Conservation (phyloP, 2,797 vertebrate genomes). For the Alauda arvensis region DNA sequence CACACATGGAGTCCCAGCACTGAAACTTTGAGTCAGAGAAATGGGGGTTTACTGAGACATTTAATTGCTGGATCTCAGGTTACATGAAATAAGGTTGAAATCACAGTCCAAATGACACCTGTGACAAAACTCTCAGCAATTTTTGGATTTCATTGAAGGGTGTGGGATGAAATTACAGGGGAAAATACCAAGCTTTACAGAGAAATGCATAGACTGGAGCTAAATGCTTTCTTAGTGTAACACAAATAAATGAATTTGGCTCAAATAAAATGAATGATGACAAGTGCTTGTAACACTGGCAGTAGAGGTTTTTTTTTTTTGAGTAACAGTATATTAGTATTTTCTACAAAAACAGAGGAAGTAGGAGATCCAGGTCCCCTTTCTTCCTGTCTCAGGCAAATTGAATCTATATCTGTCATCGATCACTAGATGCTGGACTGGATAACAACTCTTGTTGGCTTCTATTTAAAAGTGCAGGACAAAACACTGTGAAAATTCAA, state of each 20-base stretch:
- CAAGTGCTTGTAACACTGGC: not conserved
- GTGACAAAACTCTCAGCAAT: slow-evolving; percentile 12
- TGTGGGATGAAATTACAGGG: slow-evolving; percentile 7
- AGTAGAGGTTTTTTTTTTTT: not conserved
- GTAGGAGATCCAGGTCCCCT: not conserved
- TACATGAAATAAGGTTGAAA: slow-evolving; percentile 3
- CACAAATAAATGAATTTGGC: slow-evolving; percentile 35
- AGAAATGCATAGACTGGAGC: not conserved
- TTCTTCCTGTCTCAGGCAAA: slow-evolving; percentile 27
- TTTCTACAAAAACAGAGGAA: slow-evolving; percentile 12
- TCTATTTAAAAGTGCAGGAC: not conserved
- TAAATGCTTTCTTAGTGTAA: slow-evolving; percentile 18
- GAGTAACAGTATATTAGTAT: not conserved
- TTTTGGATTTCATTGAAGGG: slow-evolving; percentile 10
- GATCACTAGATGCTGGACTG: not conserved
- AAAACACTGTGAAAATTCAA: not conserved
- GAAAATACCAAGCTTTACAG: not conserved
- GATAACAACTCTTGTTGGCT: not conserved
- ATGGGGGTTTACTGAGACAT: not conserved
- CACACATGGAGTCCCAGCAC: not conserved
- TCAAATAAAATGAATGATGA: slow-evolving; percentile 6
- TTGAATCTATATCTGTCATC: slow-evolving; percentile 25
- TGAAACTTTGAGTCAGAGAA: not conserved
- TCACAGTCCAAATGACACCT: not conserved
- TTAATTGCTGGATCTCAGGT: not conserved